Percentiles rank a stretch among this genome's conserved stretches.
Conservation (phyloP, 53 echinoderm and acorn worm species). For the Echinarachnius parma region DNA sequence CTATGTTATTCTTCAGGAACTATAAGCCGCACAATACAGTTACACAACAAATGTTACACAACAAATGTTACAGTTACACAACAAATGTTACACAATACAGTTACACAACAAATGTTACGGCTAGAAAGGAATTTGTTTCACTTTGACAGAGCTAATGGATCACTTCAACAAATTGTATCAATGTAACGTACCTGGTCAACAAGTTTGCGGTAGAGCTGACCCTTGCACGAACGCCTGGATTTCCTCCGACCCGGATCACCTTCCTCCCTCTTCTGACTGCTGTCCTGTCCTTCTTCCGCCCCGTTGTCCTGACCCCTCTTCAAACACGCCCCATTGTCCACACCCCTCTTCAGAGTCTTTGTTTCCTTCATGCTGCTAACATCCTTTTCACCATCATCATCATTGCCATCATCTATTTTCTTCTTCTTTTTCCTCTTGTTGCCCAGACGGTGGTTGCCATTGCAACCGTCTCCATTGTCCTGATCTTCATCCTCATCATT, state of each 20-base stretch:
- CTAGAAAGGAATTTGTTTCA: no score
- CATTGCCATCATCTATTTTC: not conserved
- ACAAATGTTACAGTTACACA: no score
- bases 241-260: slow-evolving; percentile 26
- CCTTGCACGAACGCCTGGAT: slow-evolving; percentile 70
- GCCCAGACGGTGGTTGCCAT: not conserved
- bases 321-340: not conserved
- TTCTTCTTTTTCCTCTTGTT: slow-evolving; percentile 23
- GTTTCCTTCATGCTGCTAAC: not conserved
- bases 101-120: no score
- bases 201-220: slow-evolving; percentile 61
- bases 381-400: not conserved
- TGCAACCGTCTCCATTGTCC: no score
- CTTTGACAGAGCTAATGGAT: no score
- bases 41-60: no score
- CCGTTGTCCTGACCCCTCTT: slow-evolving; percentile 1
- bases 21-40: no score
- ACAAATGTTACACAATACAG: no score
- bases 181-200: slow-evolving; percentile 37
- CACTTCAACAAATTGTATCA: no score
- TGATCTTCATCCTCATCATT: no score
- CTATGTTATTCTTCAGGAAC: no score
- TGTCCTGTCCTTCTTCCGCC: slow-evolving; percentile 12
- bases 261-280: slow-evolving; percentile 35
- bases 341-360: not conserved